Evolutionary conservation across 2,888 invertebrate genomes (phyloP), one percentile per base, ranked within the genome.

Genomic region (Hermodice carunculata): DNA sequence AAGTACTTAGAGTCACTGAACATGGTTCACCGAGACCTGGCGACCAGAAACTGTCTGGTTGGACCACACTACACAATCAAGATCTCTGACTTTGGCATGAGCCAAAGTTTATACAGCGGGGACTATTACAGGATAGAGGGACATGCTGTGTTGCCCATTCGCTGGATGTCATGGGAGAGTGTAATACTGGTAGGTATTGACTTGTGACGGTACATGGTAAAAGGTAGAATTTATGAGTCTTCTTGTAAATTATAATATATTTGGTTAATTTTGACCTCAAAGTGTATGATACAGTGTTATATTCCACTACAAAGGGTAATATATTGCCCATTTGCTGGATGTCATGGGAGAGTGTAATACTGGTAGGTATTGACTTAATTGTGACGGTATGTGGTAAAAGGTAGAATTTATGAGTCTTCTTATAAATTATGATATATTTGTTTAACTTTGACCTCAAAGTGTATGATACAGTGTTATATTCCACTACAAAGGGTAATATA

Each of bases 111-210:
- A 52, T 83, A 83, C 75, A 80, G 78, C 58, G 87, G 90, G 69
- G 95, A 95, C 85, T 95, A 95, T 86, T 94, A 93, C 87, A 91
- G 91, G 81, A 91, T 93, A 37, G 93, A 93, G 78, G 93, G 92
- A 0, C 89, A 90, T 31, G 92, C 93, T 75, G 90, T 91, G 56
- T 86, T 95, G 76, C 95, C 95, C 0, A 90, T 96, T 60, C 89
- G 95, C 53, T 94, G 94, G 94, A 94, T 94, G 88, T 92, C 94
- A 1, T 94, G 94, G 93, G 94, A 94, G 85, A 91, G 92, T 1
- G 91, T 93, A 64, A 90, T 93, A 72, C 70, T 84, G 78, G 84
- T 84, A 66, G 72, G 64, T 64, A n/a, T n/a, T n/a, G n/a, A n/a
- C 11, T 46, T 11, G 11, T 17, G 17, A 37, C 11, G 37, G 17